Evolutionary conservation across 2,888 invertebrate genomes (phyloP).

Genomic region (Mylabris sibirica): DNA sequence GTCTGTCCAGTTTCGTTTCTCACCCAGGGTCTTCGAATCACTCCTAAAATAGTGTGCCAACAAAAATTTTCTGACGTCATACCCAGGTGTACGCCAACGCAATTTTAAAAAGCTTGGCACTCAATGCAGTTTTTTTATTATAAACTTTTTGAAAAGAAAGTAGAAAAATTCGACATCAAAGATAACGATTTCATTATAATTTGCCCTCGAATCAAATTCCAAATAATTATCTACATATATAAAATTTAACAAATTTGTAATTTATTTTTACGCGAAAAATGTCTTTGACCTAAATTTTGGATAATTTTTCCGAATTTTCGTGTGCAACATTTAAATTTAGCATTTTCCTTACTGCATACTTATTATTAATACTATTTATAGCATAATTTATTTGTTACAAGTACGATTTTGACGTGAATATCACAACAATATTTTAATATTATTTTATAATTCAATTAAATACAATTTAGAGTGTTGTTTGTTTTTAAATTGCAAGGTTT

Average conservation of each 20-base stretch:
- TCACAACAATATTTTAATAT: not conserved
- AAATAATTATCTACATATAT: not conserved
- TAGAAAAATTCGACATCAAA: not conserved
- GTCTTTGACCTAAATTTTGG: conserved; percentile 32
- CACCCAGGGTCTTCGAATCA: conserved; percentile 33
- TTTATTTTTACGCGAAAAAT: conserved; percentile 4
- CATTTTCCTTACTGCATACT: conserved; percentile 22
- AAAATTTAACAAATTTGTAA: not conserved
- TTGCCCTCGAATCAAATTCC: not conserved
- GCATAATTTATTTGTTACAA: conserved; percentile 7
- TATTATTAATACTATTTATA: conserved; percentile 23
- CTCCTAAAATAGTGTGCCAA: conserved; percentile 38
- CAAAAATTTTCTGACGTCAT: conserved; percentile 35
- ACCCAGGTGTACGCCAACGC: conserved; percentile 37
- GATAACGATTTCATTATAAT: not conserved
- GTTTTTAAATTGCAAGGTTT: not conserved
- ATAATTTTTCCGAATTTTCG: conserved; percentile 24
- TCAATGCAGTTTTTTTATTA: conserved; percentile 26
- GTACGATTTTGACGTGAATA: not conserved
- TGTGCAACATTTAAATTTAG: conserved; percentile 29
- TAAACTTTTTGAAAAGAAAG: not conserved
- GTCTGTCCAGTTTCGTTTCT: conserved; percentile 9
- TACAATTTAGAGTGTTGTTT: conserved; percentile 1
- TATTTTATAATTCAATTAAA: conserved; percentile 10
- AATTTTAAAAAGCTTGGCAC: conserved; percentile 25